phyloP scores from a whole-genome alignment of 2,888 invertebrate genomes.

The Lissocephala sabroskyi region DNA sequence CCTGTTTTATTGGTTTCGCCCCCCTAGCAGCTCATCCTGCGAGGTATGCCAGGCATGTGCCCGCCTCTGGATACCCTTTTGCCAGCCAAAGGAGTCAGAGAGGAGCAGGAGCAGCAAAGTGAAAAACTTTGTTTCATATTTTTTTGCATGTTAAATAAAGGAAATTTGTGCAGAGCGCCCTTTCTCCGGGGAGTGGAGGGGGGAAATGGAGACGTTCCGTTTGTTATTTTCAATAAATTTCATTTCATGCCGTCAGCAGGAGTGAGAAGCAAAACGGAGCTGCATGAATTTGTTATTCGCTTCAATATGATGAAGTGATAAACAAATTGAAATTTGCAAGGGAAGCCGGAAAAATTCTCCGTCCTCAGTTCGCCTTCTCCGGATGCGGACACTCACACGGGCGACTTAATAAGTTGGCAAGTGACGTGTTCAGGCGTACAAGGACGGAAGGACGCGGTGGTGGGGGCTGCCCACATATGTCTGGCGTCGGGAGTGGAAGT shows the following conservation, averaged over 20 bases:
- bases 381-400: not conserved
- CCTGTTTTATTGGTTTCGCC: too few species aligned
- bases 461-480: too few species aligned
- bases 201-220: constrained; percentile 18
- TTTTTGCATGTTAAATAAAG: constrained; percentile 54
- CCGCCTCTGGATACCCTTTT: too few species aligned
- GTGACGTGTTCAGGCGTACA: not conserved
- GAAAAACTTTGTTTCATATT: constrained; percentile 46
- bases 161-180: constrained; percentile 57
- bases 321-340: constrained; percentile 58
- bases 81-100: too few species aligned
- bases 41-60: too few species aligned
- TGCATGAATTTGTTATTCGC: constrained; percentile 48
- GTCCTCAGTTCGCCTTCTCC: not conserved
- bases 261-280: too few species aligned
- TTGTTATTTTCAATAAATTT: constrained; percentile 47
- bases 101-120: not conserved
- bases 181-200: constrained; percentile 23
- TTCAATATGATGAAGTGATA: constrained; percentile 51
- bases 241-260: constrained; percentile 13
- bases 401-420: too few species aligned
- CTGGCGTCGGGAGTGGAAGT: too few species aligned
- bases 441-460: too few species aligned
- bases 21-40: too few species aligned
- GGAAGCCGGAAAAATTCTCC: not conserved